These are phyloP conservation scores for Pseudolaguvia tuberculata DNA, from an alignment of 2,113 vertebrate genomes.

Conservation along the genomic window DNA sequence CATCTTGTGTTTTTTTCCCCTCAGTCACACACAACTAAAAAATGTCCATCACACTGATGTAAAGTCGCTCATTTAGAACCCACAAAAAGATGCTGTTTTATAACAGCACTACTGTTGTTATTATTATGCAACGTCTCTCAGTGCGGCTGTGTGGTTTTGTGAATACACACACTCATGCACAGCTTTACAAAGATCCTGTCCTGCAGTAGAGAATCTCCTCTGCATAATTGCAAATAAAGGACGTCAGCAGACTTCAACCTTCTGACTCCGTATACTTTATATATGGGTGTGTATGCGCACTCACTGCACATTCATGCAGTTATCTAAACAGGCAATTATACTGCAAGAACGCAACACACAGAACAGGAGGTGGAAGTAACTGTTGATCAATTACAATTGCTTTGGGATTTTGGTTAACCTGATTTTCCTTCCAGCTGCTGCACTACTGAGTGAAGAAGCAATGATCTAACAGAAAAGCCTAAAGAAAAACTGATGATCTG, in stretches of 20 bases:
- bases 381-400: background rate
- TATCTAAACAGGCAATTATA: background rate
- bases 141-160: slow-evolving; percentile 8
- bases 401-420: background rate
- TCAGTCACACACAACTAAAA: background rate
- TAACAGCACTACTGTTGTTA: background rate
- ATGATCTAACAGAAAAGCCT: background rate
- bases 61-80: background rate
- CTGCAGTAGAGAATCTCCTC: slow-evolving; percentile 18
- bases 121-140: slow-evolving; percentile 1
- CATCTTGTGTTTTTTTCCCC: background rate
- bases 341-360: background rate
- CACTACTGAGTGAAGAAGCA: too few relatives aligned
- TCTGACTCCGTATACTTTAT: background rate
- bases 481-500: background rate
- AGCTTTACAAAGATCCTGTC: slow-evolving; percentile 21
- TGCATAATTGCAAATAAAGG: slow-evolving; percentile 9
- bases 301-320: background rate
- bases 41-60: background rate
- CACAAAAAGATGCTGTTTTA: background rate
- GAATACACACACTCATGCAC: background rate
- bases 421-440: background rate
- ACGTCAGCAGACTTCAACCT: slow-evolving; percentile 23
- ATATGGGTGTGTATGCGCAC: background rate
- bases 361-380: background rate